Evolutionary conservation across 2,797 vertebrate species (phyloP).

Genomic region (Brachymystax lenok): DNA sequence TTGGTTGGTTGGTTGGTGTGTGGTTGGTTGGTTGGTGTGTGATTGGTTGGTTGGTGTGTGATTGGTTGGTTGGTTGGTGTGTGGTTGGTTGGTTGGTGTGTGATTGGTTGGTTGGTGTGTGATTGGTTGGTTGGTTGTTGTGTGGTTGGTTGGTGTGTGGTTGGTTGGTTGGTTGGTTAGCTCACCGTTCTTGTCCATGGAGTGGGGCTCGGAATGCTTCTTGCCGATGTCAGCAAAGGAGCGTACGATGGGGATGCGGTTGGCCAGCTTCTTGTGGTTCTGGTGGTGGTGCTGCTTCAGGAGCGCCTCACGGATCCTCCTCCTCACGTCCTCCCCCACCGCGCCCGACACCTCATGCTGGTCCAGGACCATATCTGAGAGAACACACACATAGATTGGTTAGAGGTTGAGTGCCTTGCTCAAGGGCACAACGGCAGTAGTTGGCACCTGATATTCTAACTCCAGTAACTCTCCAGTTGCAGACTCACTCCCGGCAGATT

Average conservation of each 20-base stretch:
- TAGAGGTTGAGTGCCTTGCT: not conserved
- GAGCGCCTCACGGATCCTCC: conserved; percentile 89
- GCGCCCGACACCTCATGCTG: conserved; percentile 89
- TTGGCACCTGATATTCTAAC: too few relatives aligned
- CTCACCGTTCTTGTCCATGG: conserved; percentile 98
- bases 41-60: too few relatives aligned
- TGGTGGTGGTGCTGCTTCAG: conserved; percentile 98
- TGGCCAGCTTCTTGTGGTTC: conserved; percentile 97
- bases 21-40: too few relatives aligned
- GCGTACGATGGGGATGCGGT: conserved; percentile 98
- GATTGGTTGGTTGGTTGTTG: too few relatives aligned
- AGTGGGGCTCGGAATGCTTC: conserved; percentile 98
- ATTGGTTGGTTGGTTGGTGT: too few relatives aligned
- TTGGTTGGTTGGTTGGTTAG: not conserved
- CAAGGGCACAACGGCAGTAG: not conserved
- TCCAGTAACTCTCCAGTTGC: not conserved
- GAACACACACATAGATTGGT: not conserved
- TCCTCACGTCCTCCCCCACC: conserved; percentile 87
- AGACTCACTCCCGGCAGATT: not conserved
- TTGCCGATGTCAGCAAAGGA: conserved; percentile 99
- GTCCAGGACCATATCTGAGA: conserved; percentile 94
- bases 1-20: not conserved
- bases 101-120: too few relatives aligned
- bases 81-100: too few relatives aligned
- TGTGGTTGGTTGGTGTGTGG: not conserved